A percentile compares a stretch with the other conserved stretches of the same genome.
These are phyloP conservation scores for Syritta pipiens DNA, from an alignment of 2,888 invertebrate genomes.

Conservation along the genomic window DNA sequence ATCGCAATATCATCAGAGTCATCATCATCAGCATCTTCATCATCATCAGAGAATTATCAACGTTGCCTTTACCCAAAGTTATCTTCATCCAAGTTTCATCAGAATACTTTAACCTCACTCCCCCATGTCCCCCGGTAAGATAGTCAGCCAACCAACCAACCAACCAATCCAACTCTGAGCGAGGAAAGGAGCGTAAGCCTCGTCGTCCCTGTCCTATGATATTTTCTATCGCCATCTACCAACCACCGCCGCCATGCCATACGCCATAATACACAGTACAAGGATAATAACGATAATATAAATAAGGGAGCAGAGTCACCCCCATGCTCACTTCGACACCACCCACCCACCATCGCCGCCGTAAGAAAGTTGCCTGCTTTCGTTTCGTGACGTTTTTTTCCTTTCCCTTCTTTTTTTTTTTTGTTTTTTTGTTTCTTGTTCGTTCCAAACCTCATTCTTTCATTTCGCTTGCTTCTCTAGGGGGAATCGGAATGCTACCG, in stretches of 20 bases:
- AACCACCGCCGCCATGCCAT: conserved; percentile 66
- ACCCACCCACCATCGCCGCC: conserved; percentile 40
- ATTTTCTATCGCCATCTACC: conserved; percentile 56
- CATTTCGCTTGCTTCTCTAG: conserved; percentile 48
- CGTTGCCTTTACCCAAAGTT: conserved; percentile 67
- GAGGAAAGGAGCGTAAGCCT: conserved; percentile 35
- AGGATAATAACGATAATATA: conserved; percentile 77
- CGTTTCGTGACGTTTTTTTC: conserved; percentile 34
- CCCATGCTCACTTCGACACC: conserved; percentile 57
- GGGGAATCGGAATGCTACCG: conserved; percentile 51
- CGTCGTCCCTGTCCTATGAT: conserved; percentile 40
- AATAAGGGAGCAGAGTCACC: conserved; percentile 72
- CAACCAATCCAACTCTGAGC: too few species aligned
- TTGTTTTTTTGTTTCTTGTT: conserved; percentile 26
- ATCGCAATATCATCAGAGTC: conserved; percentile 69
- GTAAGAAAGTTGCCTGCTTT: conserved; percentile 52
- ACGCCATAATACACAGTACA: conserved; percentile 73
- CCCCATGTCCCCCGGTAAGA: conserved; percentile 28
- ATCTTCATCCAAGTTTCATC: conserved; percentile 67
- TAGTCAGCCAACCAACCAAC: conserved; percentile 61
- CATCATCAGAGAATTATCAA: conserved; percentile 62
- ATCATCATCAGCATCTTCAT: conserved; percentile 53
- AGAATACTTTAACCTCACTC: conserved; percentile 59
- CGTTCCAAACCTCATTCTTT: conserved; percentile 29
- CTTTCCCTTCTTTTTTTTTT: conserved; percentile 23